A percentile compares a stretch with the other conserved stretches of the same genome.
These are phyloP conservation scores for Anas flavirostris DNA, from an alignment of 2,797 vertebrate species.

Conservation along the genomic window DNA sequence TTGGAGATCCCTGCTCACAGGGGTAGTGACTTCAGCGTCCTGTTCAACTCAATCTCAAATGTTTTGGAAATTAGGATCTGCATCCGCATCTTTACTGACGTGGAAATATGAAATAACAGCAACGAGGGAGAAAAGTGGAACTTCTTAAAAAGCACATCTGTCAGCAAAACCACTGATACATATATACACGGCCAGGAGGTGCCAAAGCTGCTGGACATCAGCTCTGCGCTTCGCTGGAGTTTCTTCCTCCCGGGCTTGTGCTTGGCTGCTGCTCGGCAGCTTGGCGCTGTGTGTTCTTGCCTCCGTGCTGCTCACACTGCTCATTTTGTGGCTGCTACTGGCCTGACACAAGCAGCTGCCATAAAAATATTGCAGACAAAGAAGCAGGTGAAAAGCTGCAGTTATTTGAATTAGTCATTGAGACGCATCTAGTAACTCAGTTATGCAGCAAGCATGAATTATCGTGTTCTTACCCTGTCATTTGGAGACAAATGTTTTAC, in stretches of 20 bases:
- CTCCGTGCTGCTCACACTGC: not conserved
- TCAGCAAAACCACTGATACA: not conserved
- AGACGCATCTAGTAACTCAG: not conserved
- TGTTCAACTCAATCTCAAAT: not conserved
- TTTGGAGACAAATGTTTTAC: slow-evolving; percentile 10
- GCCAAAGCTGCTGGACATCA: not conserved
- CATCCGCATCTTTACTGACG: not conserved
- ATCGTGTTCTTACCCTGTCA: not conserved
- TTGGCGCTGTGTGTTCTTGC: not conserved
- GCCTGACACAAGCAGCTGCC: not conserved
- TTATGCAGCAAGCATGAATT: not conserved
- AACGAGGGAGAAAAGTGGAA: not conserved
- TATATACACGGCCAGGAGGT: not conserved
- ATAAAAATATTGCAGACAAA: not conserved
- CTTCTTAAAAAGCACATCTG: not conserved
- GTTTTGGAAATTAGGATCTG: not conserved
- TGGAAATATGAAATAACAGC: not conserved
- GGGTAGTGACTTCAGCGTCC: not conserved
- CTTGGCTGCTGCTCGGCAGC: not conserved
- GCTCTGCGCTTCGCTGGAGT: not conserved
- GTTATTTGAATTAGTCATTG: not conserved
- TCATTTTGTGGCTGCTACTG: not conserved
- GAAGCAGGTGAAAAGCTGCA: not conserved
- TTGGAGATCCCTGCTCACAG: not conserved
- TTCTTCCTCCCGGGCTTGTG: not conserved